These are phyloP conservation scores for Montipora efflorescens DNA, from an alignment of 64 coral and sea anemone genomes.

Conservation along the genomic window DNA sequence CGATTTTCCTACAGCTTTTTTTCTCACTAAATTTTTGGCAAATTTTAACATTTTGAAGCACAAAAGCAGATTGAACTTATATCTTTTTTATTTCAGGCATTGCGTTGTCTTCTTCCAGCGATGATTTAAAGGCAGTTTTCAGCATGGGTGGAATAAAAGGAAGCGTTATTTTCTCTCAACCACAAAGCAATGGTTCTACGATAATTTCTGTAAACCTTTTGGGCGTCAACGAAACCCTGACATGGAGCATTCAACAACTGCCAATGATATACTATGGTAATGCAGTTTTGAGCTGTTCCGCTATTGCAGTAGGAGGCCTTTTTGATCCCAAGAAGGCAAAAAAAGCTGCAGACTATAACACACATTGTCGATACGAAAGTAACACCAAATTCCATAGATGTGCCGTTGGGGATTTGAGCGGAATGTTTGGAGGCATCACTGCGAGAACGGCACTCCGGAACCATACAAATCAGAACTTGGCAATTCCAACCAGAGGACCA, in stretches of 20 bases:
- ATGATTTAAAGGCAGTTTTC: conserved; percentile 30
- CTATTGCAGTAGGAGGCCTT: conserved; percentile 21
- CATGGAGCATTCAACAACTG: conserved; percentile 63
- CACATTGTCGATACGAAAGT: background rate
- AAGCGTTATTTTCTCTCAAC: conserved; percentile 68
- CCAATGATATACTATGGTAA: conserved; percentile 91
- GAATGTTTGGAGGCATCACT: conserved; percentile 62
- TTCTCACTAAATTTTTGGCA: too few relatives aligned
- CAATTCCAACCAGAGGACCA: conserved; percentile 59
- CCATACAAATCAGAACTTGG: conserved; percentile 29
- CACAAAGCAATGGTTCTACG: conserved; percentile 9
- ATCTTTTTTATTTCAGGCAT: conserved; percentile 13
- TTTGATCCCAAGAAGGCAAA: conserved; percentile 56
- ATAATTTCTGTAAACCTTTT: conserved; percentile 62
- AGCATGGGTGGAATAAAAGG: conserved; percentile 88
- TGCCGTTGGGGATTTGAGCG: conserved; percentile 73
- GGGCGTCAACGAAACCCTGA: conserved; percentile 64
- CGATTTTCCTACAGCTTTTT: background rate
- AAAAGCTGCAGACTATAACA: background rate
- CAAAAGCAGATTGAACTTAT: too few relatives aligned
- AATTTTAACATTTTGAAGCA: too few relatives aligned
- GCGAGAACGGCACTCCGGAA: background rate
- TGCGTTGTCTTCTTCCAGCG: background rate
- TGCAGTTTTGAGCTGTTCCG: conserved; percentile 27
- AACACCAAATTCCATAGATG: conserved; percentile 31